Base-by-base conservation (phyloP, 2,113 vertebrate genomes). In the zebrafish (Danio rerio) region DNA sequence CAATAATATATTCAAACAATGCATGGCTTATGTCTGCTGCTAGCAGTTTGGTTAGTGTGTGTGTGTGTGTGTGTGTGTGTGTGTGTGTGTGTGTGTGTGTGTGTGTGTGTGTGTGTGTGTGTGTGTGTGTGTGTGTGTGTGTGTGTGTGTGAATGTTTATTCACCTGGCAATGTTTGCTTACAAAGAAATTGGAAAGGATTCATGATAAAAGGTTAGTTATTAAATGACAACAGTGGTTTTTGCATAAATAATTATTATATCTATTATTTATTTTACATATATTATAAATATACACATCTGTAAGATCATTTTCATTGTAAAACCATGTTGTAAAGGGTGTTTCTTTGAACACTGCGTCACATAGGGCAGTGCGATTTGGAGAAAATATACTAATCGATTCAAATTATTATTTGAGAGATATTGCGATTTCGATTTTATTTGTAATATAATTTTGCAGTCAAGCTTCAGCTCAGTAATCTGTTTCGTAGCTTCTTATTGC, bases 161-260 rank as follows among this genome's bases (percentile, higher is more conserved):
- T 65, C 40, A 65, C 40, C 62, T 69, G 43, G 6, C 12, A 69
- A 49, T 11, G 10, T 69, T 69, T 69, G 45, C 66, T 49, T 69
- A n/a, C n/a, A 49, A 49, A 20, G 12, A 7, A 43, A 40, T 15
- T 70, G 42, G 47, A 70, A 70, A 12, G 18, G 63, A 42, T 10
- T 66, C 42, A 10, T 43, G 63, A 45, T 45, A 15, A 12, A 63
- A 40, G 20, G 13, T 11, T n/a, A n/a, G 63, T 45, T 66, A 66
- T 15, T 7, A 13, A 42, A 42, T 8, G 43, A 66, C 63, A 66
- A 15, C 31, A 31, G 31, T 31, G 31, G 31, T 31, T 31, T 3
- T 31, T 31, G 31, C 31, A 31, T 31, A 31, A 31, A 31, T 31
- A 31, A 43, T 43, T 45, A n/a, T 16, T 55, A 3, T 16, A 7